Base-by-base conservation (phyloP, 2,797 vertebrate genomes). In the Lophotriccus pileatus region DNA sequence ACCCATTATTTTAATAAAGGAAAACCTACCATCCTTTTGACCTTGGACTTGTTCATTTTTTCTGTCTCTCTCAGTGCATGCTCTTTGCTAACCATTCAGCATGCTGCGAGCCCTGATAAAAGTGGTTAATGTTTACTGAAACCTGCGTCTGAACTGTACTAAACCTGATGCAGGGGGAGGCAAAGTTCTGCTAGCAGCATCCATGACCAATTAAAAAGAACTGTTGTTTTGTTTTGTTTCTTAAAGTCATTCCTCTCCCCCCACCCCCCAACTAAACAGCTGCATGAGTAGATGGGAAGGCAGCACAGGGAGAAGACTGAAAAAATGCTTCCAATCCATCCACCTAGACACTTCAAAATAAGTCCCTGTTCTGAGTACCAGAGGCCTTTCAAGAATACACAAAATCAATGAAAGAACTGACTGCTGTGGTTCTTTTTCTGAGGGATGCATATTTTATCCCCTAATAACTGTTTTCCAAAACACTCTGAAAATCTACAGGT, bases 121-220 rank as follows among this genome's bases (percentile, higher is more conserved):
- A 98, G 97, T 98, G 63, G 98, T 98, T 98, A 98, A 98, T 98
- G 98, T 98, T 98, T 98, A 98, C 98, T 97, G 97, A 98, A 98
- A 98, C 98, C 98, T 97, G 97, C 5, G 78, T 76, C 95, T 98
- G 98, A 98, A 98, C 98, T 97, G 97, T 98, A 97, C 97, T 97
- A 97, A 97, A 96, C 94, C 95, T 32, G 97, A 97, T 97, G 97
- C 84, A 68, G 94, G n/a, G 96, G 96, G 95, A 98, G 97, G 95
- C 97, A 97, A 98, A 98, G 97, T 98, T 98, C 97, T 98, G 93
- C 96, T 94, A 96, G 94, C 97, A 96, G 96, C 97, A 98, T 98
- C 98, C 95, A 93, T 82, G 85, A 94, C 94, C 93, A 95, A 92
- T 90, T 94, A 77, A 94, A 90, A 82, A 64, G 66, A 94, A 81